phyloP scores from a whole-genome alignment of 2,113 vertebrate species.

The Takifugu bimaculatus region DNA sequence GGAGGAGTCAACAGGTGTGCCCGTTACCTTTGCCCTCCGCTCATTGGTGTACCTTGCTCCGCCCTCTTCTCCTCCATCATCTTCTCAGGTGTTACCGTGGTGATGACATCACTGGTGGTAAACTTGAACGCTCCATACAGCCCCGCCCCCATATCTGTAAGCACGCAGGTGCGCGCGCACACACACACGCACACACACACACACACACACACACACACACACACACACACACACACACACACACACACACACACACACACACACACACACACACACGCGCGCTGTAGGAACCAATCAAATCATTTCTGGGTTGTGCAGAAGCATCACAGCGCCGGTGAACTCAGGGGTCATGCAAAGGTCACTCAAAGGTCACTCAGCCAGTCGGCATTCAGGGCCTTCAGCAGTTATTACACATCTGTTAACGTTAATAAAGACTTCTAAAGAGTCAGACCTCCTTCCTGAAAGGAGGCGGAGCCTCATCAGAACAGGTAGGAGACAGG shows the following conservation, averaged over 20 bases:
- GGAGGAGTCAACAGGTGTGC: neutral
- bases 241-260: conserved; percentile 3
- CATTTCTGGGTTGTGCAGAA: no score
- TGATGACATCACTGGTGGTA: conserved; percentile 92
- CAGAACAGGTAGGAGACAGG: neutral
- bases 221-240: conserved; percentile 3
- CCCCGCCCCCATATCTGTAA: conserved; percentile 87
- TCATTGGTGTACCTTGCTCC: conserved; percentile 52
- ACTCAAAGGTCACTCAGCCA: conserved; percentile 10
- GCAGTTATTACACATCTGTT: neutral
- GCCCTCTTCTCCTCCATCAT: conserved; percentile 80
- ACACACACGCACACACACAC: conserved; percentile 8
- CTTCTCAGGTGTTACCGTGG: conserved; percentile 87
- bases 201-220: neutral
- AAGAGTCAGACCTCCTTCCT: neutral
- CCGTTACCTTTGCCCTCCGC: neutral
- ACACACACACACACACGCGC: neutral
- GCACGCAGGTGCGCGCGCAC: conserved; percentile 33
- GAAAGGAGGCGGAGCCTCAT: neutral
- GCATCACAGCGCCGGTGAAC: neutral
- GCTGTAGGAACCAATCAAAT: neutral
- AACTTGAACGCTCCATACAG: conserved; percentile 87
- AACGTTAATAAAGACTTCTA: neutral
- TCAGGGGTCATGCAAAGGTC: conserved; percentile 39
- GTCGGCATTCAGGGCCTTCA: conserved; percentile 26